These are phyloP conservation scores for Holacanthus passer DNA, from an alignment of 2,113 vertebrate genomes.

Conservation along the genomic window DNA sequence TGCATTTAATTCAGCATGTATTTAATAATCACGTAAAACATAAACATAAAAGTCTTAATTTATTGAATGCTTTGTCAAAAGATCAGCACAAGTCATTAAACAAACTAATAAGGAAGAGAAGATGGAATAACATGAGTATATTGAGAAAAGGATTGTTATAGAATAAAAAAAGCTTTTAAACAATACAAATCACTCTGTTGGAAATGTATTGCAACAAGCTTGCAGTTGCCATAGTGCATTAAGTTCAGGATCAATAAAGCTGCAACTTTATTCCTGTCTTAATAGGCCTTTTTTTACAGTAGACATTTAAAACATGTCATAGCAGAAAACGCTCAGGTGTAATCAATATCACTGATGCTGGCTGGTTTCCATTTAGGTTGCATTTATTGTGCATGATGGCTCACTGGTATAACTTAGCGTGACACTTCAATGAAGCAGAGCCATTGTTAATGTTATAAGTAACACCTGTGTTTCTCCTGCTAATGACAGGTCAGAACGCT, in stretches of 20 bases:
- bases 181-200: neutral
- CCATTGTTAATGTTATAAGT: neutral
- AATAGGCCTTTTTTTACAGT: neutral
- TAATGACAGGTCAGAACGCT: neutral
- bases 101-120: no score
- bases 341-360: neutral
- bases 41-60: no score
- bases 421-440: constrained; percentile 6
- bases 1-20: no score
- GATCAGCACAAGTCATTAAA: no score
- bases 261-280: neutral
- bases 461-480: neutral
- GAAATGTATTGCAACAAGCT: neutral
- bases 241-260: neutral
- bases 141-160: no score
- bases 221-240: neutral
- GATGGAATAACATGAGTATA: no score
- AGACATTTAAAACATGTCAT: neutral
- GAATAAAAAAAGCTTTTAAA: neutral
- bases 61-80: no score
- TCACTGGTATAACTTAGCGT: neutral
- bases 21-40: no score
- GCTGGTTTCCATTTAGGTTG: neutral
- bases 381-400: neutral
- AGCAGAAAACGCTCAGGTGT: neutral